Evolutionary conservation across 2,113 vertebrate genomes (phyloP), one percentile per base, ranked within the genome.

Genomic region (Hymenochirus boettgeri): DNA sequence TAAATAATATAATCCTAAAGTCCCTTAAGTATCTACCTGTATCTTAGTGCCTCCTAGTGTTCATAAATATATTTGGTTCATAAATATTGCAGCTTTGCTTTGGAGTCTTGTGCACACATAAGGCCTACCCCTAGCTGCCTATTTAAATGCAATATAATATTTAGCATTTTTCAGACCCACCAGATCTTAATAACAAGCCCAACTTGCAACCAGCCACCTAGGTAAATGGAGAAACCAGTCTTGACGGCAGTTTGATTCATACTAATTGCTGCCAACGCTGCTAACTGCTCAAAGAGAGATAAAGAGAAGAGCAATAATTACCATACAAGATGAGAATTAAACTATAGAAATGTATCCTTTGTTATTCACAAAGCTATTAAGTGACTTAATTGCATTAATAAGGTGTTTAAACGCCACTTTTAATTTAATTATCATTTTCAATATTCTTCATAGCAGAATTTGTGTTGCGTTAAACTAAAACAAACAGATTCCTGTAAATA

Each of bases 341-440:
- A 31, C 46, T 22, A 60, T 52, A 45, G 65, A 59, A 31, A 19
- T 53, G 47, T 53, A 58, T 31, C 50, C 33, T 18, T 45, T 51
- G 23, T 46, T 59, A 67, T 35, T 22, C 31, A 18, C 22, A n/a
- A 37, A 25, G 31, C 56, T 51, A 59, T 52, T 67, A 58, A 42
- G 50, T 18, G 47, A 53, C 65, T 52, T 69, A 60, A 69, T 60
- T 60, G 57, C 56, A 60, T 69, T 69, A 60, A 69, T 69, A 69
- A 60, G 65, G 65, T 66, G 64, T 66, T 66, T 66, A 37, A 66
- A 12, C 24, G 51, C 37, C 35, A 53, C 56, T 52, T 69, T 69
- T 59, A 69, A 69, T 60, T 69, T 52, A 54, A 50, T 25, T 31
- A 60, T 45, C 35, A 60, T 39, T 53, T 15, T 25, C 15, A 35